Conservation (phyloP, 37 sponge, comb jelly and placozoan species). For the Theonella swinhoei region DNA sequence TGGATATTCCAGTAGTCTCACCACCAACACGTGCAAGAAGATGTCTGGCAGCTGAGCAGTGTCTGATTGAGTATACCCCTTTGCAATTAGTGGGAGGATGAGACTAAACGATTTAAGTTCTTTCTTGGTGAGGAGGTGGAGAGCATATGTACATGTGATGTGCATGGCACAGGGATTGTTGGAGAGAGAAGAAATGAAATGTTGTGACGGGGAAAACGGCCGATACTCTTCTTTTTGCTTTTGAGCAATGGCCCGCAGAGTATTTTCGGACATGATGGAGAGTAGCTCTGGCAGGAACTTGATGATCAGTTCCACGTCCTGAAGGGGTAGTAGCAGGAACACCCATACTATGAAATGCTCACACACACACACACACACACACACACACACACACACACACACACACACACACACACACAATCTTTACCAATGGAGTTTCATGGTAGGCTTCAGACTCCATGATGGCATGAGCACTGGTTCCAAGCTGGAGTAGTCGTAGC, state of each 20-base stretch:
- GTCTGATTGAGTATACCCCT: slow-evolving; percentile 2
- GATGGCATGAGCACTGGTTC: slow-evolving; percentile 65
- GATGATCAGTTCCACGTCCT: slow-evolving; percentile 63
- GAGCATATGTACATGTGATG: slow-evolving; percentile 49
- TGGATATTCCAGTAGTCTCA: background rate
- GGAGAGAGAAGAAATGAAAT: slow-evolving; percentile 33
- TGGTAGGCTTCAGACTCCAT: slow-evolving; percentile 72
- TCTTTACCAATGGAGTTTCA: slow-evolving; percentile 74
- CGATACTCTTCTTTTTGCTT: slow-evolving; percentile 58
- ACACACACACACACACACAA: too few species aligned
- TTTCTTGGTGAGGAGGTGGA: slow-evolving; percentile 58
- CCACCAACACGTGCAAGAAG: slow-evolving; percentile 66
- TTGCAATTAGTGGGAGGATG: slow-evolving; percentile 64
- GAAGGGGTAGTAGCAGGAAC: background rate
- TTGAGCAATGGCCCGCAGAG: slow-evolving; percentile 18
- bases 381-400: background rate
- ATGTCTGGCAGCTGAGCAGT: slow-evolving; percentile 53
- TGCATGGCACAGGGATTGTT: slow-evolving; percentile 44
- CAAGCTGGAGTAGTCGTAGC: slow-evolving; percentile 78
- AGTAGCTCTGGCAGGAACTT: slow-evolving; percentile 74
- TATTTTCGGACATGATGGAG: slow-evolving; percentile 66
- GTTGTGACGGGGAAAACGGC: slow-evolving; percentile 16
- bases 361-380: background rate
- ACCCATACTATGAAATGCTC: background rate
- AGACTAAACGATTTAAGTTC: slow-evolving; percentile 37